Evolutionary conservation across 2,797 vertebrate species (phyloP), one percentile per base, ranked within the genome.

Genomic region (Loris lydekkerianus): DNA sequence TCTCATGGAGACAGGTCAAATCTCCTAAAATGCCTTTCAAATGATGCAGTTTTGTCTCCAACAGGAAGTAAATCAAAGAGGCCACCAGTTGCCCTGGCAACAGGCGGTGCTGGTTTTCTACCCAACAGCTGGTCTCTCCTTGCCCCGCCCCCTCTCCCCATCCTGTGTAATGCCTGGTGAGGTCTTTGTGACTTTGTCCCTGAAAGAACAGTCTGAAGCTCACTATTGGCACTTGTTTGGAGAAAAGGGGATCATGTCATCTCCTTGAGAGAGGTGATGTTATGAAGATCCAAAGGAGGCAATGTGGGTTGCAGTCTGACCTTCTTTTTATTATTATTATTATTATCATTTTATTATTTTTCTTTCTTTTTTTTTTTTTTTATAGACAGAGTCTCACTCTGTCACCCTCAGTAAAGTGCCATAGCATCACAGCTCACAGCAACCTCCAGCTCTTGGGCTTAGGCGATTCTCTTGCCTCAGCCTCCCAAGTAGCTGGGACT

Each of bases 21-120:
- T 76, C 78, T 75, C 56, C 56, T 58, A 60, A 91, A 84, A 91
- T 90, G 78, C 75, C 37, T 96, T 80, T 77, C 53, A 84, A 63
- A 63, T 96, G 80, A 86, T 70, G 91, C 95, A 43, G 7, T 20
- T 72, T 96, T 81, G 78, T 58, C 27, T 94, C 92, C 73, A 3
- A 14, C 60, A 34, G 25, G 67, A 84, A 72, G 67, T 80, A 73
- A 95, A 63, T 27, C 77, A 77, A 76, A 94, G 65, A n/a, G 86
- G 84, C 10, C 27, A 27, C 49, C 85, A 21, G 4, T 25, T 7
- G 3, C 82, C 37, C 87, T 56, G 58, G 43, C 40, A 34, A 63
- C 13, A 27, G 63, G 17, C 65, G 83, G 37, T 23, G 1, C 37
- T 46, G 72, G 29, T 46, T 76, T 4, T 92, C 56, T 78, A 37